These are phyloP conservation scores for Agonopterix subpropinquella DNA, from an alignment of 2,888 invertebrate species.

Conservation along the genomic window DNA sequence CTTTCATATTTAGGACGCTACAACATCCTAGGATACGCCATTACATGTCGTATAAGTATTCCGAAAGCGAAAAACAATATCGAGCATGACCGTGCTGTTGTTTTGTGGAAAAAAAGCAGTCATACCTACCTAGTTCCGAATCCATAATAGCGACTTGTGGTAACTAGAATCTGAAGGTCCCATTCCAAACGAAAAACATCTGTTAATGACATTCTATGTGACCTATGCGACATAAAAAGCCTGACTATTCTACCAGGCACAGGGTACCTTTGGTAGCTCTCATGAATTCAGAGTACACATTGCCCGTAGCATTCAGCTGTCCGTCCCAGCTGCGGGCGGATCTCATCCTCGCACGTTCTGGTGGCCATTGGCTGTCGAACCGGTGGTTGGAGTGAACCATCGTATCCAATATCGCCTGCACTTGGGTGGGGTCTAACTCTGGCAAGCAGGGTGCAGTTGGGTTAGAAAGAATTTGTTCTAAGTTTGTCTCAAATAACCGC, in stretches of 20 bases:
- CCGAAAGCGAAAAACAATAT: too few species aligned
- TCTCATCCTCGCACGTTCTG: slow-evolving; percentile 33
- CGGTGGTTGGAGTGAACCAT: slow-evolving; percentile 48
- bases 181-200: too few species aligned
- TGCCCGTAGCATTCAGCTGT: slow-evolving; percentile 45
- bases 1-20: too few species aligned
- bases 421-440: slow-evolving; percentile 64
- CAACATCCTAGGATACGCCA: too few species aligned
- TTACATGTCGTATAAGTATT: too few species aligned
- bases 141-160: too few species aligned
- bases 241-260: slow-evolving; percentile 12
- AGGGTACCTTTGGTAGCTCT: slow-evolving; percentile 57
- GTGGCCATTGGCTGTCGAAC: slow-evolving; percentile 61
- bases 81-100: too few species aligned
- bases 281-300: slow-evolving; percentile 53
- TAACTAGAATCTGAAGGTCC: too few species aligned
- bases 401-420: slow-evolving; percentile 59
- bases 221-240: slow-evolving; percentile 1
- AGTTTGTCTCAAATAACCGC: too few species aligned
- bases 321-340: slow-evolving; percentile 52
- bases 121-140: too few species aligned
- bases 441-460: slow-evolving; percentile 28
- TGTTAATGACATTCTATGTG: not conserved
- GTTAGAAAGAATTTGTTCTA: too few species aligned
- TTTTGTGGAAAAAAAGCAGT: too few species aligned